A percentile compares a stretch with the other conserved stretches of the same genome.
Conservation (phyloP, 2,113 vertebrate species). For the Colius striatus region DNA sequence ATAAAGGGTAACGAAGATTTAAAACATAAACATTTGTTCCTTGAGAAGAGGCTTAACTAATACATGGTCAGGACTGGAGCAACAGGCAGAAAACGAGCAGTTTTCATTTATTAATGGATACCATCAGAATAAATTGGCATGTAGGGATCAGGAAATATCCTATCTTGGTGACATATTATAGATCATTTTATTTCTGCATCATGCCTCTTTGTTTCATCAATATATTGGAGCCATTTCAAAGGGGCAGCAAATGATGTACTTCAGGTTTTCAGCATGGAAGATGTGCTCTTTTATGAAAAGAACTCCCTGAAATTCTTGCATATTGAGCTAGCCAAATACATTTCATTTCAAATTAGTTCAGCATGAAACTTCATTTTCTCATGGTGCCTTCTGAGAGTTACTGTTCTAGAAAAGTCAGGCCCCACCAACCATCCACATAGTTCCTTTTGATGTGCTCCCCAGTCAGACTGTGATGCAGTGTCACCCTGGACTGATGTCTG, state of each 20-base stretch:
- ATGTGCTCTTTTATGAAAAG: neutral
- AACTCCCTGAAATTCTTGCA: neutral
- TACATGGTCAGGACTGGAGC: neutral
- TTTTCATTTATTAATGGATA: neutral
- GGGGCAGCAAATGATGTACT: neutral
- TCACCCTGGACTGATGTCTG: neutral
- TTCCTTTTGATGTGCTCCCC: neutral
- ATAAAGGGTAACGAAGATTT: neutral
- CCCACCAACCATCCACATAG: neutral
- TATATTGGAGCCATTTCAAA: neutral
- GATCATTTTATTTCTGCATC: neutral
- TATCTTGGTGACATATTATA: neutral
- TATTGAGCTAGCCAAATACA: neutral
- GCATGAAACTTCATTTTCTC: neutral
- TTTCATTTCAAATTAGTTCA: neutral
- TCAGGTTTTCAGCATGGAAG: neutral
- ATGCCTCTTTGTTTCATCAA: neutral
- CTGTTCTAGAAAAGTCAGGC: fast-evolving
- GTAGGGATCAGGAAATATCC: neutral
- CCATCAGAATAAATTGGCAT: neutral
- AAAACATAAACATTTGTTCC: neutral
- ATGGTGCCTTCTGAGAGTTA: neutral
- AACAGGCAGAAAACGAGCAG: neutral
- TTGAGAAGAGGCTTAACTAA: neutral
- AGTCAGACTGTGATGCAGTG: too few relatives aligned